These are phyloP conservation scores for Campoplex nolae DNA, from an alignment of 2,888 invertebrate genomes.

Conservation along the genomic window DNA sequence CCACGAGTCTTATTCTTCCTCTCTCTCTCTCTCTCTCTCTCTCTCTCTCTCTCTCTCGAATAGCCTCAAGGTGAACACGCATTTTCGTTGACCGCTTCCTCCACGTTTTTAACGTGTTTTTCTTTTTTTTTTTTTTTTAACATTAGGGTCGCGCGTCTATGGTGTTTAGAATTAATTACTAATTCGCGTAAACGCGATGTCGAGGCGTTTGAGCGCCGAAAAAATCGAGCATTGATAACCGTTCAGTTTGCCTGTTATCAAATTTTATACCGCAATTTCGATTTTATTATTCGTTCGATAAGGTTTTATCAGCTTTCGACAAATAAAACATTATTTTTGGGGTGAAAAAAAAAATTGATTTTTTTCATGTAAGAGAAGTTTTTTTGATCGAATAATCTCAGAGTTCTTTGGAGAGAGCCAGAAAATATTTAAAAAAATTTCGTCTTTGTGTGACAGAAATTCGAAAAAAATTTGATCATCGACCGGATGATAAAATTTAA, in stretches of 20 bases:
- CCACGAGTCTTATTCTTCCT: background rate
- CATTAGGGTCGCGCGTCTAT: background rate
- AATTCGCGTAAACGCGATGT: background rate
- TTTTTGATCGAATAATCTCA: background rate
- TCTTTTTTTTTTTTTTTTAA: conserved; percentile 25
- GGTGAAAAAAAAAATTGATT: background rate
- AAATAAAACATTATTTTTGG: background rate
- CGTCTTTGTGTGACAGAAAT: background rate
- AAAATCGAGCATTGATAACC: background rate
- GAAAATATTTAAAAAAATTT: background rate
- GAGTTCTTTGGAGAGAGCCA: background rate
- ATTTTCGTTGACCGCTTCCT: conserved; percentile 28
- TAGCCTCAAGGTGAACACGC: conserved; percentile 46
- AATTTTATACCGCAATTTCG: background rate
- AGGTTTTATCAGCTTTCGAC: background rate
- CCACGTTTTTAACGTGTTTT: conserved; percentile 24
- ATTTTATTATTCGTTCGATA: background rate
- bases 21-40: background rate
- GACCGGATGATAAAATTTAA: background rate
- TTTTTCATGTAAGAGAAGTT: background rate
- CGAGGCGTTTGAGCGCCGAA: background rate
- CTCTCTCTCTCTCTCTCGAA: background rate
- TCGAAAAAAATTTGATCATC: background rate
- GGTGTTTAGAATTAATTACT: background rate
- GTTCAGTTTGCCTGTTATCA: background rate